Conservation (phyloP, 2,888 invertebrate genomes). For the Malthinus flaveolus region DNA sequence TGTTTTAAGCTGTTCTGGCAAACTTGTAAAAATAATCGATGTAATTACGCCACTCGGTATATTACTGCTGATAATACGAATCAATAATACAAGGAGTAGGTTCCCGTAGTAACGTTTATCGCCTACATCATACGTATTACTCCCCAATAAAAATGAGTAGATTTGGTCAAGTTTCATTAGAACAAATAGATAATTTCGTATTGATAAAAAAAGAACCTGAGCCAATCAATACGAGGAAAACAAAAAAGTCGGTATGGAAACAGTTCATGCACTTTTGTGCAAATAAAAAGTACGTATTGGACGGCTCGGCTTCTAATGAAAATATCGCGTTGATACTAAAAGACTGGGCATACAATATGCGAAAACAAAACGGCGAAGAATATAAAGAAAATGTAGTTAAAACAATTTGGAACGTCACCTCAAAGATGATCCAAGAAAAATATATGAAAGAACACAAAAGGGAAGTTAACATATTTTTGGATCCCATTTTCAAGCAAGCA, state of each 20-base stretch:
- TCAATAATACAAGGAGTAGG: no score
- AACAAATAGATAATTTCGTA: no score
- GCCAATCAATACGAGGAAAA: neutral
- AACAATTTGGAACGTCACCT: conserved; percentile 7
- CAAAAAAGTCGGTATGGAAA: neutral
- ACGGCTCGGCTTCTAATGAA: neutral
- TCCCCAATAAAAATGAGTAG: no score
- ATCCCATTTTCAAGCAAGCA: neutral
- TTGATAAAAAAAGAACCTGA: neutral
- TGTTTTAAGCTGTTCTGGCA: neutral
- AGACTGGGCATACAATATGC: neutral
- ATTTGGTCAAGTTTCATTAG: no score
- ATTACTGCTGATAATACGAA: no score
- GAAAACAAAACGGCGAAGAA: neutral
- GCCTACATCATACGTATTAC: no score
- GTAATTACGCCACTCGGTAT: no score
- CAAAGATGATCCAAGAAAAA: conserved; percentile 6
- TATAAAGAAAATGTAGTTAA: conserved; percentile 11
- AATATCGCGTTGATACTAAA: neutral
- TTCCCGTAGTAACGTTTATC: no score
- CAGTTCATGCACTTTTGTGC: neutral
- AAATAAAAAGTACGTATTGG: neutral
- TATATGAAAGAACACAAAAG: conserved; percentile 4
- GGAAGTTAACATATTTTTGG: neutral
- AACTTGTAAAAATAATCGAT: no score